Base-by-base conservation (phyloP, 2,113 vertebrate genomes). In the Apus apus region DNA sequence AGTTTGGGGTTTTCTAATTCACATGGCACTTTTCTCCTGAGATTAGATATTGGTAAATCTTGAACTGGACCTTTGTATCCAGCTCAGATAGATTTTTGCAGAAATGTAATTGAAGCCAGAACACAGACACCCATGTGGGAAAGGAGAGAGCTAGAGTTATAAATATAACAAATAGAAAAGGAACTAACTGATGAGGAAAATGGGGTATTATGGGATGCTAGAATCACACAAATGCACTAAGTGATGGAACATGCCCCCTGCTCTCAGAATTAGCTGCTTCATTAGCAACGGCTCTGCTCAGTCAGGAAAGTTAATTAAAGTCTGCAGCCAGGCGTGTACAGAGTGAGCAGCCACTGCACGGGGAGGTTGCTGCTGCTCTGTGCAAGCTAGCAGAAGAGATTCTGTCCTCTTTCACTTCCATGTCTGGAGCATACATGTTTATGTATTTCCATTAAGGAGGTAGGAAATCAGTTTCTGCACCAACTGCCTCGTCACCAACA, bases 241-340 rank as follows among this genome's bases (percentile, higher is more conserved):
- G 70, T 91, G 94, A 92, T 94, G 75, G 51, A 95, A 86, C 78
- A 87, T 88, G 84, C 75, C 88, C 96, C 68, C 94, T 94, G 94
- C 94, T 94, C 96, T 97, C 87, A 81, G 77, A 95, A 96, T 94
- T 94, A 93, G 81, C 38, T 3, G 87, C 96, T 96, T 97, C 94
- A 95, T 97, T 97, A 97, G 87, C 85, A 77, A 89, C 20, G 11
- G 56, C 92, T 91, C 87, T 94, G 93, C 74, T 94, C 93, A 96
- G 94, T 77, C 96, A 87, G 89, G 84, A 80, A 97, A 97, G 93
- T 97, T 97, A 97, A 97, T 95, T 97, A 93, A 97, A 96, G 94
- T 95, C 90, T 87, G 90, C 86, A 87, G 93, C 91, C 66, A 7
- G 57, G 51, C 48, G 2, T 86, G 90, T 88, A 87, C 45, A 75